Evolutionary conservation across 2,113 vertebrate species (phyloP).

Genomic region (Albula glossodonta): DNA sequence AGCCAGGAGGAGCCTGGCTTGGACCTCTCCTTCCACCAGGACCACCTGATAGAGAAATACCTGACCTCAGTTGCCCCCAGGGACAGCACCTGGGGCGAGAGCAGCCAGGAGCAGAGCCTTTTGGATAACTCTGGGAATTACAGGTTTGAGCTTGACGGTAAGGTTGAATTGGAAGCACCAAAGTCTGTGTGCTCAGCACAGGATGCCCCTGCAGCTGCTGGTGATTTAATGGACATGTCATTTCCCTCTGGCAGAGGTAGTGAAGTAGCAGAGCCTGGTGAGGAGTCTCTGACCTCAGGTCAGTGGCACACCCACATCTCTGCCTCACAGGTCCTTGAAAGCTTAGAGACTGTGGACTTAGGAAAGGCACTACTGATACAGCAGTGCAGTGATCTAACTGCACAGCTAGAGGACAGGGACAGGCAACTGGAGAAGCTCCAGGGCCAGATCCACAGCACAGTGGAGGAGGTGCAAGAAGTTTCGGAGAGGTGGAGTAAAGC

Average conservation of each 20-base stretch:
- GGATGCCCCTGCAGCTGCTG: conserved; percentile 21
- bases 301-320: conserved; percentile 26
- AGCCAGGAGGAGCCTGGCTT: conserved; percentile 25
- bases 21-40: conserved; percentile 34
- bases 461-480: conserved; percentile 64
- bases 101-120: conserved; percentile 44
- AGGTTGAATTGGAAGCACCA: conserved; percentile 58
- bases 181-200: conserved; percentile 38
- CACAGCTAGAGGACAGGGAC: conserved; percentile 67
- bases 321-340: conserved; percentile 42
- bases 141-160: conserved; percentile 63
- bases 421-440: conserved; percentile 58
- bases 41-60: conserved; percentile 73
- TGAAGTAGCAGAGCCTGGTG: conserved; percentile 27
- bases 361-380: conserved; percentile 60
- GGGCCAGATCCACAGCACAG: conserved; percentile 58
- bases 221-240: neutral
- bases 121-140: conserved; percentile 61
- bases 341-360: neutral
- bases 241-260: neutral
- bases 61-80: conserved; percentile 54
- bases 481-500: conserved; percentile 60
- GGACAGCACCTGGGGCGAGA: conserved; percentile 49
- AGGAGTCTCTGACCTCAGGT: conserved; percentile 41
- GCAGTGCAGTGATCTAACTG: conserved; percentile 63